phyloP scores from a whole-genome alignment of 1,140 invertebrate genomes.

The Luehdorfia chinensis region DNA sequence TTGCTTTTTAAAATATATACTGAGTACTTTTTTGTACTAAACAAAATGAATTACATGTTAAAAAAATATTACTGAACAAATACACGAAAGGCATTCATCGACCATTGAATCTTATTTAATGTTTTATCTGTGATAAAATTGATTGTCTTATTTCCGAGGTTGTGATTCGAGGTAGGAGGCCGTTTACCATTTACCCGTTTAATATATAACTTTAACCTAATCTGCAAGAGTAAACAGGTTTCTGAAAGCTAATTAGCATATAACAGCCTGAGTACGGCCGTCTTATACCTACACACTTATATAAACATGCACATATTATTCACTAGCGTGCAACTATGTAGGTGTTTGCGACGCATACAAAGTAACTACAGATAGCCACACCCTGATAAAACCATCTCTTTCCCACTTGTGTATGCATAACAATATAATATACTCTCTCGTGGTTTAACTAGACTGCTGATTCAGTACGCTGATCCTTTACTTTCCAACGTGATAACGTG shows the following conservation, averaged over 20 bases:
- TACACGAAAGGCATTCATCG: no score
- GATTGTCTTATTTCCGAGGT: no score
- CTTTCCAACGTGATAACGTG: conserved; percentile 22
- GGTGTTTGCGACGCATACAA: conserved; percentile 51
- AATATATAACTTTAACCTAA: conserved; percentile 30
- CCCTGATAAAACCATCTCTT: conserved; percentile 59
- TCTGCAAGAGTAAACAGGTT: conserved; percentile 37
- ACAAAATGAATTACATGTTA: no score
- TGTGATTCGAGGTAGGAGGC: no score
- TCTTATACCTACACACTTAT: conserved; percentile 31
- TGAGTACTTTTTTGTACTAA: neutral
- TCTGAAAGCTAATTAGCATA: conserved; percentile 58
- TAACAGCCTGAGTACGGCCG: conserved; percentile 44
- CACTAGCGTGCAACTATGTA: conserved; percentile 55
- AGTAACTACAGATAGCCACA: conserved; percentile 66
- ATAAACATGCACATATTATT: conserved; percentile 39
- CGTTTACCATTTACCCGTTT: conserved; percentile 2
- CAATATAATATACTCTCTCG: conserved; percentile 37
- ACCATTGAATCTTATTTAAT: no score
- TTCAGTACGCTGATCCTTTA: conserved; percentile 33
- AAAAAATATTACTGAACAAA: no score
- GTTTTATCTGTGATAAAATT: no score
- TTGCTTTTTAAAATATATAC: neutral
- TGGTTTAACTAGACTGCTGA: conserved; percentile 43
- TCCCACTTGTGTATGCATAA: conserved; percentile 37